phyloP scores from a whole-genome alignment of 2,113 vertebrate genomes.

The Coturnix japonica region DNA sequence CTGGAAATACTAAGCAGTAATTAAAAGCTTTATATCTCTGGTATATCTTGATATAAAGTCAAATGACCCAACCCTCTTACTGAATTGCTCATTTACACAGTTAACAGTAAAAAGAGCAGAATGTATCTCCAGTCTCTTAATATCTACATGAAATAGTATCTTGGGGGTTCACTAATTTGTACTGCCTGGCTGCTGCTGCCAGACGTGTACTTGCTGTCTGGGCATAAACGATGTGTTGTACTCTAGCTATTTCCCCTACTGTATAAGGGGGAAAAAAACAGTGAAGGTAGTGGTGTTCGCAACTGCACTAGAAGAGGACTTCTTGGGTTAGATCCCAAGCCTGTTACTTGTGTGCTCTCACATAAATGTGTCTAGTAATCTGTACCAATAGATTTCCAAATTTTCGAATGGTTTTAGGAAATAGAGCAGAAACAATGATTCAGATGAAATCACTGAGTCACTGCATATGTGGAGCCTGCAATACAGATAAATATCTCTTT shows the following conservation, averaged over 20 bases:
- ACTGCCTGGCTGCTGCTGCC: neutral
- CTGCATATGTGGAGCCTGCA: neutral
- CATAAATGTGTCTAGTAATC: neutral
- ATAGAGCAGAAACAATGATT: neutral
- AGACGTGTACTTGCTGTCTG: rapidly evolving
- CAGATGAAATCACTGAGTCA: neutral
- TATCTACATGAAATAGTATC: neutral
- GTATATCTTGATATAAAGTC: neutral
- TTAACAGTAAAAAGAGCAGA: neutral
- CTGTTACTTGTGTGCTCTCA: neutral
- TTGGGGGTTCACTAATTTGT: neutral
- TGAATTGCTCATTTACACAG: neutral
- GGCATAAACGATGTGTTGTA: too few species aligned
- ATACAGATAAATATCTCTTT: neutral
- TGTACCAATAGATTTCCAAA: neutral
- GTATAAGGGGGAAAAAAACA: neutral
- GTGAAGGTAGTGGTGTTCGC: neutral
- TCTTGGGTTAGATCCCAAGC: neutral
- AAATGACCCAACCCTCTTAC: neutral
- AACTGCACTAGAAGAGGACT: neutral
- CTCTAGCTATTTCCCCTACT: neutral
- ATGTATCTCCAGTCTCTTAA: neutral
- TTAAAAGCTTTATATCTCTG: neutral
- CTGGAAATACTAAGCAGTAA: neutral
- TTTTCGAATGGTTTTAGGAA: neutral